Conservation (phyloP, 2,888 invertebrate genomes). For the Parnassius mnemosyne region DNA sequence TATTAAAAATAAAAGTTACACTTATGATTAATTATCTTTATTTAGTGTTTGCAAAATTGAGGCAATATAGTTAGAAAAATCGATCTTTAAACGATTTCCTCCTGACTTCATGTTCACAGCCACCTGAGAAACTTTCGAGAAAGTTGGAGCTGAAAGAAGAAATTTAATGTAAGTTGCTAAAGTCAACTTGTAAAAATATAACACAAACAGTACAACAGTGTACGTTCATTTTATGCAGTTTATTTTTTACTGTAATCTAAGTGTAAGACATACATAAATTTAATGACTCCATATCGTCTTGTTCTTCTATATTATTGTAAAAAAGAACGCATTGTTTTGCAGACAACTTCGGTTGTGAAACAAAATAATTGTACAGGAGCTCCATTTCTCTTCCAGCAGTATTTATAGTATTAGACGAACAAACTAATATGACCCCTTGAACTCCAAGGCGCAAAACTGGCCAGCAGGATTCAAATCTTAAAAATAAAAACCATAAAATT, state of each 20-base stretch:
- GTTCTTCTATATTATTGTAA: slow-evolving; percentile 74
- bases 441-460: slow-evolving; percentile 85
- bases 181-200: slow-evolving; percentile 1
- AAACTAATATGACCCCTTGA: slow-evolving; percentile 86
- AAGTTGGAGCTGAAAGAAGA: slow-evolving; percentile 77
- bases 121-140: slow-evolving; percentile 81
- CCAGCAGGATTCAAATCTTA: slow-evolving; percentile 88
- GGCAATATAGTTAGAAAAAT: slow-evolving; percentile 74
- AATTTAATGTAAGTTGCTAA: slow-evolving; percentile 16
- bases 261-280: slow-evolving; percentile 70
- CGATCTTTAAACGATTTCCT: slow-evolving; percentile 80
- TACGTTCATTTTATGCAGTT: neutral
- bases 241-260: neutral
- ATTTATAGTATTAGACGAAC: slow-evolving; percentile 71
- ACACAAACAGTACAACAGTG: neutral
- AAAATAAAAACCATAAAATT: slow-evolving; percentile 29
- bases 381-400: slow-evolving; percentile 81
- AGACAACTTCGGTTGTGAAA: slow-evolving; percentile 83
- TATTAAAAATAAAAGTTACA: slow-evolving; percentile 26
- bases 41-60: slow-evolving; percentile 67
- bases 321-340: slow-evolving; percentile 84
- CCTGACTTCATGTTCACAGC: slow-evolving; percentile 80
- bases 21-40: slow-evolving; percentile 45
- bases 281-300: slow-evolving; percentile 65
- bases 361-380: slow-evolving; percentile 84